phyloP scores from a whole-genome alignment of 2,797 vertebrate genomes.

The Tamandua tetradactyla region DNA sequence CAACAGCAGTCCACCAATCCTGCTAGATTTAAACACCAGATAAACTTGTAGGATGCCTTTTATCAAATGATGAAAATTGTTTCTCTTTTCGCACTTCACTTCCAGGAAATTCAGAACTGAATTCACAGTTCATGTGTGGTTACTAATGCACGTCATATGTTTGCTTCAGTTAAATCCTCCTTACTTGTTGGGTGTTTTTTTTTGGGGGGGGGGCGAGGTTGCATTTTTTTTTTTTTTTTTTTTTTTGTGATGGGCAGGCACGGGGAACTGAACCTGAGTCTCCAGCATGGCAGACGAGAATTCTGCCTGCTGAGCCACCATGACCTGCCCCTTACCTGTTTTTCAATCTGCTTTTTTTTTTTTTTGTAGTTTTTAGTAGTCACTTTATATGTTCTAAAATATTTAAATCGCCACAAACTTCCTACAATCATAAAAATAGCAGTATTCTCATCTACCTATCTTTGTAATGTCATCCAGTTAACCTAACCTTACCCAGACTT shows the following conservation, averaged over 20 bases:
- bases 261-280: too few species aligned
- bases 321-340: conserved; percentile 1
- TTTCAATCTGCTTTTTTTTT: neutral
- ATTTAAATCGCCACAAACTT: neutral
- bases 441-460: neutral
- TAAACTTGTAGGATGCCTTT: neutral
- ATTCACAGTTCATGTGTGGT: neutral
- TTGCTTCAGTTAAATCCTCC: neutral
- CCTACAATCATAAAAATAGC: neutral
- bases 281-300: too few species aligned
- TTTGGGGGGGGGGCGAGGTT: too few species aligned
- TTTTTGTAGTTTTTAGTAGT: neutral
- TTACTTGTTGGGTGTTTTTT: too few species aligned
- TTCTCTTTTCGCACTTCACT: neutral
- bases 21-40: conserved; percentile 33
- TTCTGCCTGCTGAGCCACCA: too few species aligned
- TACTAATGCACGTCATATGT: neutral
- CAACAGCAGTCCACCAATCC: neutral
- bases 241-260: too few species aligned
- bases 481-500: neutral
- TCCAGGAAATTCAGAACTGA: conserved; percentile 6
- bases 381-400: neutral
- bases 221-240: too few species aligned
- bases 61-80: neutral
- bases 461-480: neutral